Evolutionary conservation across 2,888 invertebrate species (phyloP).

Genomic region (Macroteleia sp.): DNA sequence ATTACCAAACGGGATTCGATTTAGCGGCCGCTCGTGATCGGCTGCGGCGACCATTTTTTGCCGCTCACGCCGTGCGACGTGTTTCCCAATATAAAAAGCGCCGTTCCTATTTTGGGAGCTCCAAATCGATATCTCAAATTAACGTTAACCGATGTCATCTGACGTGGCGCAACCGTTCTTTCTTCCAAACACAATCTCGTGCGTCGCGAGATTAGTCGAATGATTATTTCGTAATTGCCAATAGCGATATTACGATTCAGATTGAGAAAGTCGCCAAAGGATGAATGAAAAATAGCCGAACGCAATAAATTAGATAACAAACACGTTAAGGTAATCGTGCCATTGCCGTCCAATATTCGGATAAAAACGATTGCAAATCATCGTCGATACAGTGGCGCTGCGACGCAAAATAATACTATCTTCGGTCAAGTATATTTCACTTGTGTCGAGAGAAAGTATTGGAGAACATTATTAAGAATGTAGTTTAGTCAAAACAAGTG

Average conservation of each 20-base stretch:
- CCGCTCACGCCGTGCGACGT: conserved; percentile 23
- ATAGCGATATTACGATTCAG: conserved; percentile 15
- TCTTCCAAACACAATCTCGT: conserved; percentile 9
- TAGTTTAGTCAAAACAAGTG: no score
- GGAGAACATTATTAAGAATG: no score
- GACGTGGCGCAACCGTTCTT: conserved; percentile 22
- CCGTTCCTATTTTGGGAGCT: conserved; percentile 25
- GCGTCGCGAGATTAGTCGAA: conserved; percentile 21
- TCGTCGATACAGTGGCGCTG: no score
- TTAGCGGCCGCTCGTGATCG: conserved; percentile 7
- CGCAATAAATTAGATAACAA: conserved; percentile 20
- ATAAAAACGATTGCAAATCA: no score
- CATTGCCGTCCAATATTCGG: neutral
- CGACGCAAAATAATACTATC: no score
- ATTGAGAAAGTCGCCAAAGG: conserved; percentile 22
- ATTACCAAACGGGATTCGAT: conserved; percentile 20
- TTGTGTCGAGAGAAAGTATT: no score
- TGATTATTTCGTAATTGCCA: conserved; percentile 24
- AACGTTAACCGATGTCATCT: conserved; percentile 28
- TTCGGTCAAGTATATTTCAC: no score
- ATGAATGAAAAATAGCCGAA: conserved; percentile 16
- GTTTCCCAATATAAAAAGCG: conserved; percentile 25
- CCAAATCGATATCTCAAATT: conserved; percentile 19
- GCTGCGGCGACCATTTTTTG: conserved; percentile 15
- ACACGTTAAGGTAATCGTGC: neutral